Conservation (phyloP, 2,113 vertebrate species). For the Jacana jacana region DNA sequence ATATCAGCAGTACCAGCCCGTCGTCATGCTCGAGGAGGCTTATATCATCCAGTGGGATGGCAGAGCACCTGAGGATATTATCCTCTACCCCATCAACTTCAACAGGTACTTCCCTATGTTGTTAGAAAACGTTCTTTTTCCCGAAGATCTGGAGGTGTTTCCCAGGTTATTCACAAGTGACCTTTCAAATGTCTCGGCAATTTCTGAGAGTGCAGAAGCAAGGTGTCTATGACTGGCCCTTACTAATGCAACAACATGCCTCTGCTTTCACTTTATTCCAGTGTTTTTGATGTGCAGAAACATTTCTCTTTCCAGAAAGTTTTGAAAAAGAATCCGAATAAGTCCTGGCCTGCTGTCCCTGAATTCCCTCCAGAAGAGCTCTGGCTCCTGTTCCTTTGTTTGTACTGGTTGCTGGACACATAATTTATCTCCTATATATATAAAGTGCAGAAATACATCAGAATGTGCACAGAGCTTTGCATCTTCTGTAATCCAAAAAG, state of each 20-base stretch:
- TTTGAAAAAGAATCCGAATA: constrained; percentile 57
- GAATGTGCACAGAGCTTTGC: background rate
- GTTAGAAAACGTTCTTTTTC: background rate
- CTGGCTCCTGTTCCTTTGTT: constrained; percentile 46
- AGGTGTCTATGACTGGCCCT: background rate
- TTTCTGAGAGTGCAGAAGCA: background rate
- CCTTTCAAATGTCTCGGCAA: background rate
- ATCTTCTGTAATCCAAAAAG: constrained; percentile 9
- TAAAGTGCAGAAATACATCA: constrained; percentile 38
- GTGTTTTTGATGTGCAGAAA: constrained; percentile 29
- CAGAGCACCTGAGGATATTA: constrained; percentile 17
- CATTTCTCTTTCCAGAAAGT: constrained; percentile 33
- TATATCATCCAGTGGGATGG: constrained; percentile 25
- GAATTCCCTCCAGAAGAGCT: constrained; percentile 26
- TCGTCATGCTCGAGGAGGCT: constrained; percentile 7
- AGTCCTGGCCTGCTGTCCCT: constrained; percentile 57
- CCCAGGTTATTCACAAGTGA: background rate
- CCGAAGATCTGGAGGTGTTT: background rate
- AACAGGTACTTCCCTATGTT: constrained; percentile 6
- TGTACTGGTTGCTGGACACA: constrained; percentile 8
- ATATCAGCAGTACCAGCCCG: constrained; percentile 34
- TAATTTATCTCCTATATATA: background rate
- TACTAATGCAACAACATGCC: background rate
- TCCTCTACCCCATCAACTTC: constrained; percentile 26
- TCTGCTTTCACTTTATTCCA: constrained; percentile 16